Evolutionary conservation across 2,113 vertebrate genomes (phyloP), one percentile per base, ranked within the genome.

Genomic region (Panurus biarmicus): DNA sequence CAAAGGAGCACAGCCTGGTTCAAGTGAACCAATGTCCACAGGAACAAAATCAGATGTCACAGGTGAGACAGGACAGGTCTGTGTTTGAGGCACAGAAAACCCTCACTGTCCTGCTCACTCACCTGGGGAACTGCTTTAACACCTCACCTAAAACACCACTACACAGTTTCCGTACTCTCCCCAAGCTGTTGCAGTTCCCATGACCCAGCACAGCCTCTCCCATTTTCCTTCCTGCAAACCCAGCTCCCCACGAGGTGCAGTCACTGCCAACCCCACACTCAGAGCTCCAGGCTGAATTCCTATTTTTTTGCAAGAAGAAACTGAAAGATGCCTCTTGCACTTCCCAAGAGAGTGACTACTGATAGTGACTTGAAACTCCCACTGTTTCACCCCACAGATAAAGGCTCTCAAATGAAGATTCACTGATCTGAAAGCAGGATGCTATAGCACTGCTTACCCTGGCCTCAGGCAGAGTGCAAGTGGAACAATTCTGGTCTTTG

Each of bases 131-230:
- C n/a, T 5, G 11, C 57, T 81, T 48, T 40, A 61, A 36, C 64
- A 65, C 42, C 31, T 70, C 60, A 24, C 28, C 60, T 38, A 33
- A 47, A 64, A 33, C 17, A 53, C 13, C 36, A 26, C 29, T 54
- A 2, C 17, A 8, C 29, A 10, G 22, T 72, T 57, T 35, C 60
- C 65, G 40, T 15, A 6, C 7, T 2, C 3, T 2, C 18, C 77
- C 35, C 11, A 9, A 0, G 50, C 4, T 11, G 23, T 1, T 65
- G 33, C 56, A 31, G 26, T 13, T 57, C 65, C 69, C 61, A 1
- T 5, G 25, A 33, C 47, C 65, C 74, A 50, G 66, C 33, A 23
- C 5, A 1, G 36, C 60, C 65, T 48, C 33, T 40, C 67, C 26
- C 2, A 1, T 31, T n/a, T 58, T 47, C 45, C 26, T 16, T 40